phyloP scores from a whole-genome alignment of 2,113 vertebrate species.

The Nannobrachium achirus region DNA sequence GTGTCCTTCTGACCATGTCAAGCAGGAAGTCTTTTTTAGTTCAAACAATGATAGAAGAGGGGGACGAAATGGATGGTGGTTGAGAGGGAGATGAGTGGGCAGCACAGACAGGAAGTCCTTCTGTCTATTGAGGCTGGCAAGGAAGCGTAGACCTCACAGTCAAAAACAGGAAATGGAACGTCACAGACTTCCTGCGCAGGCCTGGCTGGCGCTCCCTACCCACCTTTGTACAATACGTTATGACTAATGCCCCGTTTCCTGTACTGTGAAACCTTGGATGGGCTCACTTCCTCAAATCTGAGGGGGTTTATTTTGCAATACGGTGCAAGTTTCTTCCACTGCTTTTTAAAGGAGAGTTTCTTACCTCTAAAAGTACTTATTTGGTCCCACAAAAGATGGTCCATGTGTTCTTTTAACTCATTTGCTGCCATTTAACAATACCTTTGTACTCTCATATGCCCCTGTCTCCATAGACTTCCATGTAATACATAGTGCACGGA shows the following conservation, averaged over 20 bases:
- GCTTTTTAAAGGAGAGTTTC: too few species aligned
- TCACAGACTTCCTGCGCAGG: constrained; percentile 54
- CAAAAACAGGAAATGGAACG: constrained; percentile 67
- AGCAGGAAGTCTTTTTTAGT: too few species aligned
- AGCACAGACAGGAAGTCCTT: constrained; percentile 10
- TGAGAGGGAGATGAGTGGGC: neutral
- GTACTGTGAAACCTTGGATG: constrained; percentile 29
- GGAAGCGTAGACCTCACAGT: constrained; percentile 15
- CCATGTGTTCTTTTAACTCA: too few species aligned
- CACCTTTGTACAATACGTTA: constrained; percentile 21
- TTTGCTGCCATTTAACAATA: too few species aligned
- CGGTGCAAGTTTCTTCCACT: too few species aligned
- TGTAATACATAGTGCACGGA: too few species aligned
- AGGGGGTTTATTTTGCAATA: neutral
- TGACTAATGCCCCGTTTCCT: constrained; percentile 68
- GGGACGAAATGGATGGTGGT: neutral
- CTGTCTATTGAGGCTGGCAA: constrained; percentile 32
- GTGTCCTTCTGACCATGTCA: too few species aligned
- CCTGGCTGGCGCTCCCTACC: neutral
- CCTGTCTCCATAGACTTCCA: too few species aligned
- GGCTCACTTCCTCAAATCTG: neutral
- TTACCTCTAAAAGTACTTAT: too few species aligned
- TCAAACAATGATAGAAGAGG: neutral
- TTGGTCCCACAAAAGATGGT: too few species aligned
- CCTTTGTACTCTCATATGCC: too few species aligned